Conservation (phyloP, 2,113 vertebrate species). For the Lates calcarifer region DNA sequence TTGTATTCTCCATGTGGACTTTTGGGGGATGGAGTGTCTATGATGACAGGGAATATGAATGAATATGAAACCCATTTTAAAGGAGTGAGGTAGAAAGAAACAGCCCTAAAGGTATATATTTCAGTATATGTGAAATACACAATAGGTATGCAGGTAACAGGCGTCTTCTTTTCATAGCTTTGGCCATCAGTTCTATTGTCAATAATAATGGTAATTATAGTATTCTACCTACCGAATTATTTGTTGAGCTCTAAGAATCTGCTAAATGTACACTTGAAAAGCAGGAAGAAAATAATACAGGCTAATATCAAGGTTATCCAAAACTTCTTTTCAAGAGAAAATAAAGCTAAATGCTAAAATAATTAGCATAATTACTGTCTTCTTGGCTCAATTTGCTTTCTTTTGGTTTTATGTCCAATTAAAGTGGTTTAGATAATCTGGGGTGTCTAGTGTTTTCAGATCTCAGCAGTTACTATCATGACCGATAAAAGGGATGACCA, state of each 20-base stretch:
- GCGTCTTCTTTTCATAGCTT: neutral
- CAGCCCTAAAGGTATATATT: constrained; percentile 17
- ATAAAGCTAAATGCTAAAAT: too few relatives aligned
- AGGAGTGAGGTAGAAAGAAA: constrained; percentile 10
- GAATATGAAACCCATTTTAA: constrained; percentile 64
- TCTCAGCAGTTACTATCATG: too few relatives aligned
- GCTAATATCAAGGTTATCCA: too few relatives aligned
- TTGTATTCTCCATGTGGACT: constrained; percentile 82
- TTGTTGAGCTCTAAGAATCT: neutral
- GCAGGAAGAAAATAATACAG: neutral
- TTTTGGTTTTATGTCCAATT: neutral
- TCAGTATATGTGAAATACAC: neutral
- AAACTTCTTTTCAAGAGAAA: too few relatives aligned
- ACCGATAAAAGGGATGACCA: too few relatives aligned
- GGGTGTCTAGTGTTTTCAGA: too few relatives aligned
- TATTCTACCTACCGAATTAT: neutral
- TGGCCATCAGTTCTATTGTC: neutral
- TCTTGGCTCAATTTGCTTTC: too few relatives aligned
- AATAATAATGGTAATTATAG: neutral
- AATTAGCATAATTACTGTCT: too few relatives aligned
- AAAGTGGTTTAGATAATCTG: neutral
- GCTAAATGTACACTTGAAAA: neutral
- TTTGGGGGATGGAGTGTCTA: constrained; percentile 68
- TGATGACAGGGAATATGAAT: constrained; percentile 71
- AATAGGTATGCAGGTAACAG: neutral